Conservation (phyloP, 2,797 vertebrate genomes). For the Simalia tracyae region DNA sequence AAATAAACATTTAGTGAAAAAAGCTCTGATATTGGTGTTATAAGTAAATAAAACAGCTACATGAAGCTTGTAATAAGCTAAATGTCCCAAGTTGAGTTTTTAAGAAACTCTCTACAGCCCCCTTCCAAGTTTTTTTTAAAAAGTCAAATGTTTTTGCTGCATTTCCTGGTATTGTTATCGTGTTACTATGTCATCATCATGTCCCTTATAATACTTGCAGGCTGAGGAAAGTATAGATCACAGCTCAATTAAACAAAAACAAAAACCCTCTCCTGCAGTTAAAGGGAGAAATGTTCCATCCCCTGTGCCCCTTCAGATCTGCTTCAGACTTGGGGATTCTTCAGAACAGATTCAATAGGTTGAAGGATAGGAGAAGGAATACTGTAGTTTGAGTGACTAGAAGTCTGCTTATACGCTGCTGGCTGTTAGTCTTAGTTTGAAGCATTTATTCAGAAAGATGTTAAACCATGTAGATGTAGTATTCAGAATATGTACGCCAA, state of each 20-base stretch:
- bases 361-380: neutral
- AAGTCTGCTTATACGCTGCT: neutral
- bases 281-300: neutral
- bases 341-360: neutral
- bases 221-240: neutral
- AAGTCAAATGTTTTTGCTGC: neutral
- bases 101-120: neutral
- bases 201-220: neutral
- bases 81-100: neutral
- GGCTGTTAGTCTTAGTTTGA: neutral
- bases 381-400: neutral
- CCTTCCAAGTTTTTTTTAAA: neutral
- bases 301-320: neutral
- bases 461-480: neutral
- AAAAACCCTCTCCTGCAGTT: neutral
- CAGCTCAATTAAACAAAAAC: neutral
- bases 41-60: neutral
- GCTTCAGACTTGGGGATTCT: neutral
- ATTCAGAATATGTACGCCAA: conserved; percentile 18
- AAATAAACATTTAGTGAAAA: neutral
- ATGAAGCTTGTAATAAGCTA: neutral
- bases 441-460: neutral
- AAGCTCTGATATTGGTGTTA: neutral
- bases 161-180: neutral
- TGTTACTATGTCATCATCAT: neutral